Evolutionary conservation across 1,140 invertebrate species (phyloP).

Genomic region (Trichonephila inaurata): DNA sequence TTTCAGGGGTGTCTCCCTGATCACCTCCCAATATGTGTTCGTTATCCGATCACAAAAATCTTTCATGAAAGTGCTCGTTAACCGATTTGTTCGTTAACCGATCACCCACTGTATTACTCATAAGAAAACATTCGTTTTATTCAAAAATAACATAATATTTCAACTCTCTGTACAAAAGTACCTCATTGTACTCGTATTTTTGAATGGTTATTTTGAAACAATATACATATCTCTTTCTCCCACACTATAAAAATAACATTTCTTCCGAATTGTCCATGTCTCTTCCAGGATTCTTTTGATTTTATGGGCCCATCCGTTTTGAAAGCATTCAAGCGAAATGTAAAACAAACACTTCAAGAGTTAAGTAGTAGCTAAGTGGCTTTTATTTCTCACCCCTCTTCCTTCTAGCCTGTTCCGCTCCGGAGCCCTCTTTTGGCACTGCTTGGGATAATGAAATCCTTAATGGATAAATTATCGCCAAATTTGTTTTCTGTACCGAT

Average conservation of each 20-base stretch:
- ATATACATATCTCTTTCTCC: no score
- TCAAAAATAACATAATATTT: no score
- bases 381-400: background rate
- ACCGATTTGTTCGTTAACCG: no score
- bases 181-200: no score
- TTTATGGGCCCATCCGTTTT: background rate
- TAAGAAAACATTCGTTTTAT: no score
- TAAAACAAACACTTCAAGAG: constrained; percentile 2
- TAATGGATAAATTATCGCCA: constrained; percentile 63
- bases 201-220: no score
- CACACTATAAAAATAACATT: background rate
- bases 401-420: background rate
- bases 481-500: constrained; percentile 31
- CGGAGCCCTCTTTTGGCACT: background rate
- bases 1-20: no score
- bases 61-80: no score
- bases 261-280: background rate
- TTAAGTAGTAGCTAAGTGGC: constrained; percentile 14
- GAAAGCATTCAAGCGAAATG: background rate
- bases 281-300: background rate
- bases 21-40: no score
- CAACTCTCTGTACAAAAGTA: no score
- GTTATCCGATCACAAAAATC: no score
- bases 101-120: no score
- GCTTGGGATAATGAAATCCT: constrained; percentile 50